These are phyloP conservation scores for Sylvilagus bachmani DNA, from an alignment of 2,113 vertebrate species.

Conservation along the genomic window DNA sequence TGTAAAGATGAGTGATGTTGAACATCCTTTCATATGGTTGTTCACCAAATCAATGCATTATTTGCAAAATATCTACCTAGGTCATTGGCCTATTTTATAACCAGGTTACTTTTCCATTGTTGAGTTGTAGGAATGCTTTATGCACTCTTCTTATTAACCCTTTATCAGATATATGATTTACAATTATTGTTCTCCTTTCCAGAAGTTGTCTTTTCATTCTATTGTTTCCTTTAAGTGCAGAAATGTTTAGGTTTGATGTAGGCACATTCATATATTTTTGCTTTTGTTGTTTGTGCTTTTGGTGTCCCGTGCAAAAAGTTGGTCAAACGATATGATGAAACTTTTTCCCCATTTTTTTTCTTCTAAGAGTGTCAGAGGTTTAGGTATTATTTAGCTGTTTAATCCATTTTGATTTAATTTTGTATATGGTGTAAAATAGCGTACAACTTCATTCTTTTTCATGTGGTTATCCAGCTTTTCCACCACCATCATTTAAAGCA, in stretches of 20 bases:
- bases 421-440: neutral
- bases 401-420: slow-evolving; percentile 17
- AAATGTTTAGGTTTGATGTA: neutral
- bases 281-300: neutral
- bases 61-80: neutral
- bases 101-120: neutral
- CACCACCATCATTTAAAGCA: neutral
- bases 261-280: neutral
- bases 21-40: neutral
- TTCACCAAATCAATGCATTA: neutral
- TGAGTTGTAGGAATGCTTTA: neutral
- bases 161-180: neutral
- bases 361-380: neutral
- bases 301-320: neutral
- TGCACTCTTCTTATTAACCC: neutral
- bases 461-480: neutral
- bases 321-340: neutral
- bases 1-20: neutral
- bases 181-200: neutral
- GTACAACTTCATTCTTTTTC: neutral
- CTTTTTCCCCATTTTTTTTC: neutral
- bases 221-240: neutral
- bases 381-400: neutral
- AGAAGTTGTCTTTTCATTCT: neutral
- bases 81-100: neutral